These are phyloP conservation scores for Scomber colias DNA, from an alignment of 2,113 vertebrate genomes.

Conservation along the genomic window DNA sequence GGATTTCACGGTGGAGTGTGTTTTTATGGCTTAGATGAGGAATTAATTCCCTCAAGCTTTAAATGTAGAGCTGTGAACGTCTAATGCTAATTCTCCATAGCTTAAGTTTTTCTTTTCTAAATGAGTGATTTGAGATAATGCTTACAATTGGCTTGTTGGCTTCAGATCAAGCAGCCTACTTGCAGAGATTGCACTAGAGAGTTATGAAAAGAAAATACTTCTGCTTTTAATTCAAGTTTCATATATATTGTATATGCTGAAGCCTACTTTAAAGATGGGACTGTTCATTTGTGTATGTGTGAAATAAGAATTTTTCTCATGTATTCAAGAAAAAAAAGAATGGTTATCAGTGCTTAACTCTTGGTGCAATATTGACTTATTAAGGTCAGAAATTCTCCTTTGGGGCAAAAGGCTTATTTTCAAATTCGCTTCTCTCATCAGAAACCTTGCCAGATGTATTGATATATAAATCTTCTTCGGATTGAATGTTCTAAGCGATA, in stretches of 20 bases:
- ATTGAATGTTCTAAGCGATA: not conserved
- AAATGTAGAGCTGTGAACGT: not conserved
- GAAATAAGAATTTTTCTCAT: not conserved
- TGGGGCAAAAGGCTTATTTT: constrained; percentile 10
- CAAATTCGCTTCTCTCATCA: not conserved
- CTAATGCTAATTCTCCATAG: constrained; percentile 5
- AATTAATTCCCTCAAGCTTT: constrained; percentile 18
- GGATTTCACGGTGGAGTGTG: not conserved
- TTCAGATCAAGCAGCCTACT: constrained; percentile 30
- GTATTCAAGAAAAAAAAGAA: not conserved
- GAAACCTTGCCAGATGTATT: not conserved
- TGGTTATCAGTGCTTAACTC: not conserved
- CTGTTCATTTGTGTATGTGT: not conserved
- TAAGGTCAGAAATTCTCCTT: constrained; percentile 24
- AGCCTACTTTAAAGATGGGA: not conserved
- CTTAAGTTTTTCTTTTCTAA: constrained; percentile 6
- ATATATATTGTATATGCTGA: constrained; percentile 37
- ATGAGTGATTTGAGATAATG: constrained; percentile 51
- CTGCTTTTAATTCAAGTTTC: not conserved
- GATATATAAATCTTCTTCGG: not conserved
- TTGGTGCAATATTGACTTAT: not conserved
- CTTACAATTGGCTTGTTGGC: constrained; percentile 38
- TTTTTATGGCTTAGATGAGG: constrained; percentile 8
- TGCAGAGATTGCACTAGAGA: constrained; percentile 33
- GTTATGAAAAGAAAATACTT: not conserved